Evolutionary conservation across 2,113 vertebrate genomes (phyloP), one percentile per base, ranked within the genome.

Genomic region (Rallus limicola): DNA sequence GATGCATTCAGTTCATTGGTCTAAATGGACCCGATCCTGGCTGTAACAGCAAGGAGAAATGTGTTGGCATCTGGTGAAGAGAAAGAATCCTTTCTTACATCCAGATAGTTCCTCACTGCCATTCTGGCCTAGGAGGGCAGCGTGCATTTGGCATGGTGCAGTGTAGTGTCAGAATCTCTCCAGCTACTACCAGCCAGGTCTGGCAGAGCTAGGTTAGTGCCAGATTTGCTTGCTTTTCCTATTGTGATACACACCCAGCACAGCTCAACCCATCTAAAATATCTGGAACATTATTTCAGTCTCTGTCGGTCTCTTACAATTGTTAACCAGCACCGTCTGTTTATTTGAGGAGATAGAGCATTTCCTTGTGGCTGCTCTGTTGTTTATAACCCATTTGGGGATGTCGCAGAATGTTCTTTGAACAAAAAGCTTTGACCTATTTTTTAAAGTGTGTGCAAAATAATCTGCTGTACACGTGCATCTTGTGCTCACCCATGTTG

Each of bases 111-210:
- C 90, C 52, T 83, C 2, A 0, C 53, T 64, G 46, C 20, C 3
- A 0, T 78, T 63, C 31, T 88, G 60, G 76, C 53, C 80, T 6
- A 0, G 12, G n/a, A 86, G 23, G 64, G 52, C 52, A 68, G 18
- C 1, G 1, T 38, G 53, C 25, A 69, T 78, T 77, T 0, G 0
- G 50, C 29, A 24, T 2, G 2, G 28, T 40, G 53, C 38, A 64
- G 46, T n/a, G 17, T 40, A 72, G 36, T 63, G 26, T 81, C 36
- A 74, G 53, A 60, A 60, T 48, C 62, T 29, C 48, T 88, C 67
- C 5, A 52, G 64, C 34, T 65, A 29, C 42, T 33, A 16, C 82
- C 72, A 84, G 48, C 10, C 33, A 82, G 25, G 50, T 60, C 77
- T 85, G 36, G 53, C 34, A 38, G 56, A 64, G 16, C 7, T 68